phyloP scores from a whole-genome alignment of 2,888 invertebrate species.

The Nephrocerus scutellatus region DNA sequence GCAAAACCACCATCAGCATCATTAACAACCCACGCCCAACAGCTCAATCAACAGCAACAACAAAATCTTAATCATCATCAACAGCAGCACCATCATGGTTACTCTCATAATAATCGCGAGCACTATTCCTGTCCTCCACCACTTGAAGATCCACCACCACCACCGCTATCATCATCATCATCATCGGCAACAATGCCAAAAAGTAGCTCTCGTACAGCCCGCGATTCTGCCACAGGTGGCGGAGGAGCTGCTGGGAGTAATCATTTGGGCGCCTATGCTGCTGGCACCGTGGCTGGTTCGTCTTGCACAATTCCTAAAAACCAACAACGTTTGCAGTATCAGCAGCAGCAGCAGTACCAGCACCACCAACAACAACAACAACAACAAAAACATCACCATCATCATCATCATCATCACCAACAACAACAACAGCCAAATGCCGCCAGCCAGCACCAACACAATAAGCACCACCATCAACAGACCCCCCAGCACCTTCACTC shows the following conservation, averaged over 20 bases:
- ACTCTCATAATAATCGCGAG: too few relatives aligned
- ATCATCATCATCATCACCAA: conserved; percentile 31
- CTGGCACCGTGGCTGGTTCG: conserved; percentile 27
- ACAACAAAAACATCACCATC: conserved; percentile 29
- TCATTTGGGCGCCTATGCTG: conserved; percentile 33
- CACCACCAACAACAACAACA: conserved; percentile 27
- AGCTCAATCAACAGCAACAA: conserved; percentile 2
- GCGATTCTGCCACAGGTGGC: conserved; percentile 17
- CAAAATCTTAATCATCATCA: conserved; percentile 22
- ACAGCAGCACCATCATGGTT: conserved; percentile 20
- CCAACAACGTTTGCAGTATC: conserved; percentile 31
- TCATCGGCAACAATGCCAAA: conserved; percentile 42
- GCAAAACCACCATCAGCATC: conserved; percentile 17
- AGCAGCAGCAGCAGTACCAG: conserved; percentile 30
- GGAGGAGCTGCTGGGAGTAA: conserved; percentile 18
- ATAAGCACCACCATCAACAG: conserved; percentile 36
- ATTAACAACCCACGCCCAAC: conserved; percentile 24
- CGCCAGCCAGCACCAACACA: too few relatives aligned
- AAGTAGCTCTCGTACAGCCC: conserved; percentile 21
- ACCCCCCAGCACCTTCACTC: conserved; percentile 35
- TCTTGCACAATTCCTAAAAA: conserved; percentile 41
- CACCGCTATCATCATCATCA: conserved; percentile 31
- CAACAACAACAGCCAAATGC: conserved; percentile 37
- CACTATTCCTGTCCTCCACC: conserved; percentile 44
- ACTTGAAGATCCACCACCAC: conserved; percentile 45